A percentile compares a stretch with the other conserved stretches of the same genome.
These are phyloP conservation scores for Dermatemys mawii DNA, from an alignment of 2,113 vertebrate genomes.

Conservation along the genomic window DNA sequence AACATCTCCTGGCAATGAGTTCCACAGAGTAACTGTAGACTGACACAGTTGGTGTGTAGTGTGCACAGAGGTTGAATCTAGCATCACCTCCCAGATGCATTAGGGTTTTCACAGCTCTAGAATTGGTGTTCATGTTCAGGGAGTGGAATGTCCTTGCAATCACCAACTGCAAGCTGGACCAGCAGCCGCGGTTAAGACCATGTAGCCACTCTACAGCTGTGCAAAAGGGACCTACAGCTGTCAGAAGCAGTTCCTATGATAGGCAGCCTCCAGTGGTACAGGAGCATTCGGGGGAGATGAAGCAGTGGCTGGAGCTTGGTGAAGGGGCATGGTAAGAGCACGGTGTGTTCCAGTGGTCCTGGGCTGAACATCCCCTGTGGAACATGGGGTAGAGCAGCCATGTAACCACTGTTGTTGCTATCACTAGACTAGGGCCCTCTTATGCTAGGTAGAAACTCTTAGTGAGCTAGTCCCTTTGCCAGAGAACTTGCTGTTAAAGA, in stretches of 20 bases:
- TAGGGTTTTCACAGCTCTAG: background rate
- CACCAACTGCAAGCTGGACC: too few relatives aligned
- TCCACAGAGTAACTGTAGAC: too few relatives aligned
- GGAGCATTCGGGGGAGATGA: background rate
- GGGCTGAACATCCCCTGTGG: background rate
- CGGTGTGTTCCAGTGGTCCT: background rate
- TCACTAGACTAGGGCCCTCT: background rate
- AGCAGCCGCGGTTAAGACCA: background rate
- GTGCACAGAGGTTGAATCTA: background rate
- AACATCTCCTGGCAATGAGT: too few relatives aligned
- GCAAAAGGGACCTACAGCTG: background rate
- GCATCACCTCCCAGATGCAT: background rate
- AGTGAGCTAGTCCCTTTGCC: background rate
- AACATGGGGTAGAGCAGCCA: background rate
- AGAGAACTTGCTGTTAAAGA: background rate
- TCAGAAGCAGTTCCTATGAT: too few relatives aligned
- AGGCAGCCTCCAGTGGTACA: background rate
- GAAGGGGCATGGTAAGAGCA: background rate
- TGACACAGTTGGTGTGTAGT: background rate
- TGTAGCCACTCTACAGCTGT: background rate
- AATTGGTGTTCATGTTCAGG: background rate
- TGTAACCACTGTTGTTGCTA: background rate
- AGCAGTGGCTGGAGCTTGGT: background rate
- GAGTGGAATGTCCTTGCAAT: too few relatives aligned
- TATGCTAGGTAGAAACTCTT: background rate